Conservation (phyloP, 1,140 invertebrate genomes). For the Mamestra configurata region DNA sequence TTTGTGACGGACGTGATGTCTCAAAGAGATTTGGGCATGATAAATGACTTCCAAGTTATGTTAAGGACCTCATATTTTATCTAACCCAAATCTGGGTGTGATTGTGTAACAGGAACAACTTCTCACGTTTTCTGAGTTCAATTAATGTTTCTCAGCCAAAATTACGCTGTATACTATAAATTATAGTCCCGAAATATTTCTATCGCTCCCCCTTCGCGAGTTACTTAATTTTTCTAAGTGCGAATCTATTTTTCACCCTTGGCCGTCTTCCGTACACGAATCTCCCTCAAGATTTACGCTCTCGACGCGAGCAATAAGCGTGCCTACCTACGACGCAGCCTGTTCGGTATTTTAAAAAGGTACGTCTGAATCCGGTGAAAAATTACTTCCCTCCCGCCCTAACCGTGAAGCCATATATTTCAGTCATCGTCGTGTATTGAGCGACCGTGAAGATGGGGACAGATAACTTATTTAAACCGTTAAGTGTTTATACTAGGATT, state of each 20-base stretch:
- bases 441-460: constrained; percentile 71
- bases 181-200: constrained; percentile 30
- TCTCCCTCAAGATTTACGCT: constrained; percentile 79
- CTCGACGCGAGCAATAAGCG: constrained; percentile 74
- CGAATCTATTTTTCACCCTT: constrained; percentile 78
- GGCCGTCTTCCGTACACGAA: constrained; percentile 64
- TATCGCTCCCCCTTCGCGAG: constrained; percentile 36
- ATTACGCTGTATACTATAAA: constrained; percentile 33
- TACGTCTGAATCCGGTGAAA: constrained; percentile 79
- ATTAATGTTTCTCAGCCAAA: constrained; percentile 16
- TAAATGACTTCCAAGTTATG: constrained; percentile 36
- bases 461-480: constrained; percentile 72
- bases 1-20: constrained; percentile 49
- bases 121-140: not conserved
- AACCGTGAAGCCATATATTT: constrained; percentile 73
- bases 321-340: constrained; percentile 65
- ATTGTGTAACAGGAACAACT: constrained; percentile 7
- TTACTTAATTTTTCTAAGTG: constrained; percentile 82
- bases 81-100: constrained; percentile 7
- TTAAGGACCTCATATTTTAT: constrained; percentile 24
- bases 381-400: constrained; percentile 74
- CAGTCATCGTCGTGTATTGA: constrained; percentile 78
- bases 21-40: constrained; percentile 45
- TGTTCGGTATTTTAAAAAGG: constrained; percentile 80
- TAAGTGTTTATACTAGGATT: constrained; percentile 51